phyloP scores from a whole-genome alignment of 1,140 invertebrate species.

The Phortica variegata region DNA sequence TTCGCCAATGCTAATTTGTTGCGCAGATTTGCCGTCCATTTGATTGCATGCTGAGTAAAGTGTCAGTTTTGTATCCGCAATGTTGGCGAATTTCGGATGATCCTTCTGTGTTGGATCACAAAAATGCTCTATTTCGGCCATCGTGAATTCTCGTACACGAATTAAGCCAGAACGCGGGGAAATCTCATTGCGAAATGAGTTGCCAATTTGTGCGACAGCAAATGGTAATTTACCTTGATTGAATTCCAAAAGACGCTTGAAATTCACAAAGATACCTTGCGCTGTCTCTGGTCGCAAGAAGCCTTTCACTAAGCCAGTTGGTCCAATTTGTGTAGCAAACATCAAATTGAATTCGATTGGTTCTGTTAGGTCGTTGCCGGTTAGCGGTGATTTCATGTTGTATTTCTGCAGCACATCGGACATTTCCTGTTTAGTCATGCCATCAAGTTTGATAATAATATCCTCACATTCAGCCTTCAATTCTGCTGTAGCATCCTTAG shows the following conservation, averaged over 20 bases:
- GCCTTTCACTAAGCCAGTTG: conserved; percentile 90
- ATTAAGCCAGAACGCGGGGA: conserved; percentile 96
- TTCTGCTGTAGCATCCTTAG: conserved; percentile 78
- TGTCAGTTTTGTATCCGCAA: conserved; percentile 73
- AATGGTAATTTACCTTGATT: conserved; percentile 97
- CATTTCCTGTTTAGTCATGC: conserved; percentile 89
- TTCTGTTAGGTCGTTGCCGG: conserved; percentile 90
- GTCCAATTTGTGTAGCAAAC: conserved; percentile 97
- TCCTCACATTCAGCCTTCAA: conserved; percentile 76
- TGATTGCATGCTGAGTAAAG: conserved; percentile 96
- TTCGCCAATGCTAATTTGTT: conserved; percentile 71
- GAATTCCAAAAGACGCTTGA: conserved; percentile 87
- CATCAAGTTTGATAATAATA: conserved; percentile 82
- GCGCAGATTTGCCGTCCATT: conserved; percentile 85
- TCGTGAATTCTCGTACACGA: conserved; percentile 96
- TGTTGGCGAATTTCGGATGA: conserved; percentile 85
- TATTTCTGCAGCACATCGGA: conserved; percentile 78
- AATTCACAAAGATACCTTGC: conserved; percentile 99
- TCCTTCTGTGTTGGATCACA: conserved; percentile 88
- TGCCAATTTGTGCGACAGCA: conserved; percentile 95
- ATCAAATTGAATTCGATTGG: conserved; percentile 98
- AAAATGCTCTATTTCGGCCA: conserved; percentile 99
- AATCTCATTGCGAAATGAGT: conserved; percentile 99
- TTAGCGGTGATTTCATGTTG: conserved; percentile 92
- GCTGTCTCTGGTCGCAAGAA: conserved; percentile 97